A percentile compares a stretch with the other conserved stretches of the same genome.
Evolutionary conservation across 2,888 invertebrate genomes (phyloP).

Genomic region (Lathronympha strigana): DNA sequence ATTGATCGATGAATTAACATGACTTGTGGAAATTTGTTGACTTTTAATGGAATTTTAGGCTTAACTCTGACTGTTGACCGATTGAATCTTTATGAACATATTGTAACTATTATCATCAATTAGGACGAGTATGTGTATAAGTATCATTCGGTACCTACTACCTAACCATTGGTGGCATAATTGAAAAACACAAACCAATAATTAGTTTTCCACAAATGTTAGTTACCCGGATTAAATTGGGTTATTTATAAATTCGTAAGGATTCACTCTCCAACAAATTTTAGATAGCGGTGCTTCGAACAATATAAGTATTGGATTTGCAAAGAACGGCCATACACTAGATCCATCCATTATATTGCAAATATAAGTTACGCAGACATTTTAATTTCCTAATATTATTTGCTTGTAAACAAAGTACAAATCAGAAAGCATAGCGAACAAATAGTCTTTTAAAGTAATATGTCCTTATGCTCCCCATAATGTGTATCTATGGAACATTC

Average conservation of each 20-base stretch:
- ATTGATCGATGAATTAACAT: conserved; percentile 32
- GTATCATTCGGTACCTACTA: background rate
- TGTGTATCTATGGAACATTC: conserved; percentile 30
- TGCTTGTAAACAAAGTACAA: conserved; percentile 71
- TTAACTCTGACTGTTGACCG: conserved; percentile 17
- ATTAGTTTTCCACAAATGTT: no score
- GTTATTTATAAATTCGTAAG: conserved; percentile 1
- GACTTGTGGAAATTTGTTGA: conserved; percentile 30
- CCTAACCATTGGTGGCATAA: no score
- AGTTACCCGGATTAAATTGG: background rate
- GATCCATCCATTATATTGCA: conserved; percentile 36
- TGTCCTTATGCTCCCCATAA: conserved; percentile 31
- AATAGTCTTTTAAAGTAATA: conserved; percentile 29
- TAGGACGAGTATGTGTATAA: background rate
- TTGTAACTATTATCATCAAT: background rate
- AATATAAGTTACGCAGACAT: conserved; percentile 15
- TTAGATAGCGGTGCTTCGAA: conserved; percentile 27
- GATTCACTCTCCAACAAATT: conserved; percentile 8
- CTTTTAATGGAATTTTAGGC: conserved; percentile 29
- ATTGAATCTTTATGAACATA: conserved; percentile 24
- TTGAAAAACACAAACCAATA: no score
- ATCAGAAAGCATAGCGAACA: conserved; percentile 36
- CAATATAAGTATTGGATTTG: conserved; percentile 21
- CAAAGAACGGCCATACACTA: conserved; percentile 21
- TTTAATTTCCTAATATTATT: conserved; percentile 30